These are phyloP conservation scores for Poeciliopsis paucimaculata DNA, from an alignment of 2,797 vertebrate species.

Conservation along the genomic window DNA sequence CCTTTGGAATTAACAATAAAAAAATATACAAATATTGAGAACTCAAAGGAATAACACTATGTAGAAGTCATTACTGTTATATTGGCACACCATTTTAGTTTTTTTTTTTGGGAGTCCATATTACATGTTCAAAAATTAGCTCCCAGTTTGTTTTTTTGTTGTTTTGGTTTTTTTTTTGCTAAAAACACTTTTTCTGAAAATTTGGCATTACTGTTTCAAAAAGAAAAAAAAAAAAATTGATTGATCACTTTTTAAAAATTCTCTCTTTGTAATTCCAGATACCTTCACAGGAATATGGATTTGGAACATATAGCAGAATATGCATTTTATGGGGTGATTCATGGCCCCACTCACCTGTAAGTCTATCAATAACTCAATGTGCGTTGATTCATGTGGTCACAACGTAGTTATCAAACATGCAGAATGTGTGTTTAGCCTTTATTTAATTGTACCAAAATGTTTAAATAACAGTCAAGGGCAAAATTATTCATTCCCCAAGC, in stretches of 20 bases:
- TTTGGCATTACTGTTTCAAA: not conserved
- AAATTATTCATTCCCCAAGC: not conserved
- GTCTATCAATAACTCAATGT: constrained; percentile 55
- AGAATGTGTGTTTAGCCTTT: not conserved
- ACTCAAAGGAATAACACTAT: not conserved
- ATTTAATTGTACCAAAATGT: not conserved
- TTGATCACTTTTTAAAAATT: not conserved
- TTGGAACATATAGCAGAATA: constrained; percentile 83
- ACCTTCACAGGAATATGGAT: constrained; percentile 87
- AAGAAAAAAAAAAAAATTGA: not conserved
- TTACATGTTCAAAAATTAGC: not conserved
- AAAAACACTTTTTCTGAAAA: not conserved
- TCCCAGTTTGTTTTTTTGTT: not conserved
- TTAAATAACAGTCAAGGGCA: not conserved
- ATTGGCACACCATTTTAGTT: not conserved
- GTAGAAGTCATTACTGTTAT: not conserved
- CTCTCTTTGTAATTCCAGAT: constrained; percentile 69
- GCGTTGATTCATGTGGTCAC: not conserved
- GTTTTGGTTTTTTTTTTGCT: too few relatives aligned
- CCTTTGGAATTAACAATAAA: not conserved
- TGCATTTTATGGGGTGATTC: constrained; percentile 85
- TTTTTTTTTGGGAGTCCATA: not conserved
- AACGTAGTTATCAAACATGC: not conserved
- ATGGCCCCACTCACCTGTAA: constrained; percentile 87
- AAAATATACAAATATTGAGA: constrained; percentile 1